Evolutionary conservation across 2,797 vertebrate genomes (phyloP).

Genomic region (Podarcis lilfordi): DNA sequence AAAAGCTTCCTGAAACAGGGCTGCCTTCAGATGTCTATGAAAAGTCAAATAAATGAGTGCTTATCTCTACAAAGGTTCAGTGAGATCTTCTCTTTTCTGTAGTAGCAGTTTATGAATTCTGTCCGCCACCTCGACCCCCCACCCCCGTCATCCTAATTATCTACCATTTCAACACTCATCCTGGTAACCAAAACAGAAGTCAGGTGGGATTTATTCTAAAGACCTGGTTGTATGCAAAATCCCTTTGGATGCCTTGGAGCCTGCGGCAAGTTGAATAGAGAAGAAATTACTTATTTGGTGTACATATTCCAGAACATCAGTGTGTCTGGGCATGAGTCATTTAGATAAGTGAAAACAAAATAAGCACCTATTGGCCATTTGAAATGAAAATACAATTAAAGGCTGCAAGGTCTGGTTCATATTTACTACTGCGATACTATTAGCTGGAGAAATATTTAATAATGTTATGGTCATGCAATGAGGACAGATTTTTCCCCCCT

Average conservation of each 20-base stretch:
- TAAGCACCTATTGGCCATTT: background rate
- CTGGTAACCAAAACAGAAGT: background rate
- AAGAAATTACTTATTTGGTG: conserved; percentile 10
- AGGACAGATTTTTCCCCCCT: background rate
- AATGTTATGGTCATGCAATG: background rate
- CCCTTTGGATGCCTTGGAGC: background rate
- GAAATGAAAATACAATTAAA: conserved; percentile 26
- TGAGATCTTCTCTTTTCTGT: background rate
- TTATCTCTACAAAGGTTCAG: background rate
- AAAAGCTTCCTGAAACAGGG: too few species aligned
- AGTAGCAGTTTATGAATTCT: background rate
- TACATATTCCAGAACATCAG: background rate
- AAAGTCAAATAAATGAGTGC: too few species aligned
- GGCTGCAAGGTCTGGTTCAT: background rate
- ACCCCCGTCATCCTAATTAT: background rate
- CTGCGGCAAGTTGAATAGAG: background rate
- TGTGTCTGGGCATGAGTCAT: background rate
- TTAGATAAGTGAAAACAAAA: background rate
- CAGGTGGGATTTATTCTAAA: background rate
- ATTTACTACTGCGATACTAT: background rate
- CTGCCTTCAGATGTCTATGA: too few species aligned
- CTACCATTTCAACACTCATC: background rate
- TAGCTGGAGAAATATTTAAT: conserved; percentile 11
- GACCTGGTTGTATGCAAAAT: accelerated
- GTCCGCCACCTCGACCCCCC: too few species aligned